Evolutionary conservation across 1,140 invertebrate genomes (phyloP).

Genomic region (Glossosoma conforme): DNA sequence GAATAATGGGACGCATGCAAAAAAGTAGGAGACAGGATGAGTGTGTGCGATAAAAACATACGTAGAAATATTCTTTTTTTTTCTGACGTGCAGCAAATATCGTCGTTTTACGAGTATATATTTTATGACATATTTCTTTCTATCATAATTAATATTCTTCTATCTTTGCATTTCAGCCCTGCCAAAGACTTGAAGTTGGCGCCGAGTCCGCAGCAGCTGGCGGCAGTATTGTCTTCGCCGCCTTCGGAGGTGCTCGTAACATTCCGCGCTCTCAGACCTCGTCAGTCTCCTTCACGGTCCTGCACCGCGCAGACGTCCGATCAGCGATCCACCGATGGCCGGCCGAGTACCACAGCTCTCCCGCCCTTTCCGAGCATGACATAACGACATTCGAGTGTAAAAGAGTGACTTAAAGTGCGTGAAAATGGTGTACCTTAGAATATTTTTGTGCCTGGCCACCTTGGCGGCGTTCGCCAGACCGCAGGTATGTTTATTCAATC

Average conservation of each 20-base stretch:
- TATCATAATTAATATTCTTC: no score
- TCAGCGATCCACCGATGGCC: background rate
- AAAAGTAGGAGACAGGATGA: no score
- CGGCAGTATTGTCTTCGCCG: slow-evolving; percentile 9
- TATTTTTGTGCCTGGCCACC: slow-evolving; percentile 15
- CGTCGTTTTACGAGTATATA: no score
- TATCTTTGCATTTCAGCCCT: slow-evolving; percentile 6
- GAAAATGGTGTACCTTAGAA: slow-evolving; percentile 20
- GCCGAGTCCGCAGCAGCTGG: slow-evolving; percentile 5
- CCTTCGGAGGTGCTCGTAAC: slow-evolving; percentile 12
- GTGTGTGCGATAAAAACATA: no score
- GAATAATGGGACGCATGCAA: no score
- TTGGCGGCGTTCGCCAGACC: slow-evolving; percentile 16
- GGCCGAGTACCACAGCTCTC: slow-evolving; percentile 1
- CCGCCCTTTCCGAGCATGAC: background rate
- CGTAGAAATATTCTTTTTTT: no score
- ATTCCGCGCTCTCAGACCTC: background rate
- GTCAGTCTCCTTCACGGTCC: background rate
- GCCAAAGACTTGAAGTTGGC: background rate
- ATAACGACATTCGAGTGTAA: slow-evolving; percentile 10
- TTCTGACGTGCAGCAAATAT: no score
- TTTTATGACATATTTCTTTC: no score
- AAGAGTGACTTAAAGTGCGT: slow-evolving; percentile 8
- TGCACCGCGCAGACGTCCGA: background rate
- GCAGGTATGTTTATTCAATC: slow-evolving; percentile 14